Percentiles rank a stretch among this genome's conserved stretches.
Conservation (phyloP, 1,140 invertebrate genomes). For the Penaeus chinensis region DNA sequence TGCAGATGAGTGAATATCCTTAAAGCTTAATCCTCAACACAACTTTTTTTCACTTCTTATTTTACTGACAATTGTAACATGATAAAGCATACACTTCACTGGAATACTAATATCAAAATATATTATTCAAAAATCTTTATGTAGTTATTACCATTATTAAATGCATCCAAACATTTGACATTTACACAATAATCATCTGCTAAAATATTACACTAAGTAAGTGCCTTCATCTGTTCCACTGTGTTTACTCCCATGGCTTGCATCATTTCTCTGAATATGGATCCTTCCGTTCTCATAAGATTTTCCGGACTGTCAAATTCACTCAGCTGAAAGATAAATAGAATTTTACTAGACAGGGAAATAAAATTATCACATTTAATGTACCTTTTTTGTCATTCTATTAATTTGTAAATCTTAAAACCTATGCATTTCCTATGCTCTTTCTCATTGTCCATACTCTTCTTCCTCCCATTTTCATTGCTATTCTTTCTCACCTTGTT, state of each 20-base stretch:
- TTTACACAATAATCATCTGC: too few species aligned
- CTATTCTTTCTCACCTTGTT: neutral
- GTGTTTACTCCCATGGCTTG: constrained; percentile 45
- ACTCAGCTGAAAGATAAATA: constrained; percentile 16
- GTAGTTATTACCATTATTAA: too few species aligned
- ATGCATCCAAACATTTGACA: too few species aligned
- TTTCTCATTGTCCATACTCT: neutral
- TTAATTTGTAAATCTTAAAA: neutral
- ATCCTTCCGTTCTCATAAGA: constrained; percentile 44
- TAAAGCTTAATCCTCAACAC: too few species aligned
- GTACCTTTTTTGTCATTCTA: neutral
- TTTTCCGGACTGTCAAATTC: constrained; percentile 47
- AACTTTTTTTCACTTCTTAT: too few species aligned
- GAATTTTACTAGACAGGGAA: neutral
- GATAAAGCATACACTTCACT: too few species aligned
- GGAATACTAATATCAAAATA: too few species aligned
- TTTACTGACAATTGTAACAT: too few species aligned
- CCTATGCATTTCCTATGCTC: neutral
- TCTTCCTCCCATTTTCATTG: neutral
- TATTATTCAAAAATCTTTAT: too few species aligned
- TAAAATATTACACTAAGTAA: constrained; percentile 27
- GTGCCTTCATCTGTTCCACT: constrained; percentile 47
- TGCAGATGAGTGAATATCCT: too few species aligned
- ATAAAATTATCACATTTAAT: neutral
- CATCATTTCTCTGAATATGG: constrained; percentile 60